Base-by-base conservation (phyloP, 2,797 vertebrate species). In the Sphenopsis melanotis region DNA sequence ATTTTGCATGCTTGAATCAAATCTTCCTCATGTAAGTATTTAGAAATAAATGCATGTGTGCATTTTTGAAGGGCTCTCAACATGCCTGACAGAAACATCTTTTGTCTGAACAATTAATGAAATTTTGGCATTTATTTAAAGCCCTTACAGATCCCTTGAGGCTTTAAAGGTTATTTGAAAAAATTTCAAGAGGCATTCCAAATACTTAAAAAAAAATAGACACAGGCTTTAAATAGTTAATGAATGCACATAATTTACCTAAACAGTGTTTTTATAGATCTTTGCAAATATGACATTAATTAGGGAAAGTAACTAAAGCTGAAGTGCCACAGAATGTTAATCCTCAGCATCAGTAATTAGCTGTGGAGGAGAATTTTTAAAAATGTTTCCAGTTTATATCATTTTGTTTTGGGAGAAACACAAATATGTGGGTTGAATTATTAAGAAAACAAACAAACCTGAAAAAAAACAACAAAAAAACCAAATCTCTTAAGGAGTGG, bases 241-340 rank as follows among this genome's bases (percentile, higher is more conserved):
- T 82, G 88, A 93, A 77, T 50, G 42, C 88, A 90, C 83, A 92
- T 94, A 21, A 72, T 95, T 96, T 96, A 95, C 90, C 95, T 95
- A 95, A 96, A 92, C 70, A 90, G 91, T 95, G 93, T 96, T 96
- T 96, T 96, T 96, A 72, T 59, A 96, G 91, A 96, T 94, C 94
- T 96, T 94, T 86, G 94, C 95, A 96, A 95, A 96, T 95, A 95
- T 95, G 94, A 95, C 92, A 95, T 96, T 96, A 96, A 96, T 96
- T 96, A 96, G 92, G 79, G 91, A 94, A 96, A 96, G 93, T 95
- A 94, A 95, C 87, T 95, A 94, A 91, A 94, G 90, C 90, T 96
- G 93, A 96, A 96, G 95, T 95, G 95, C 83, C 52, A 53, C 92
- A 88, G 94, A 96, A 95, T 96, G 91, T 90, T 96, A 96, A 96